Base-by-base conservation (phyloP, 2,113 vertebrate genomes). In the Callocephalon fimbriatum region DNA sequence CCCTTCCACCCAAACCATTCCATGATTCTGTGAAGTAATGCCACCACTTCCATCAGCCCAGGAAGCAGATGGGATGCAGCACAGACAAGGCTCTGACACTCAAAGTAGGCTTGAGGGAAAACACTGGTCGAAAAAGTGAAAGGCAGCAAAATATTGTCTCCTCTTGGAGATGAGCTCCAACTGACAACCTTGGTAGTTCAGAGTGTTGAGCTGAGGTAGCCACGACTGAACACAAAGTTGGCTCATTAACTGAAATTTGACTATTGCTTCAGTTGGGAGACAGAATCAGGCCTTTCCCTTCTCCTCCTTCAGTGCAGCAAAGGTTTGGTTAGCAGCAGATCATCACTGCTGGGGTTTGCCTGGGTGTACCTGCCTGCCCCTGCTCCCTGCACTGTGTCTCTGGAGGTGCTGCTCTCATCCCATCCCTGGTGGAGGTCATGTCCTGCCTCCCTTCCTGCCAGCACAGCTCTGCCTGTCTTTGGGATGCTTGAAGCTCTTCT, bases 101-200 rank as follows among this genome's bases (percentile, higher is more conserved):
- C 20, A 5, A 20, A 59, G 72, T 67, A 25, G 38, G 7, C 26
- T 3, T 8, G 32, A 26, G 47, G 56, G 12, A 37, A 7, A 1
- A 3, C 42, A 40, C 23, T 15, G 47, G 7, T 6, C 48, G n/a
- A 47, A 70, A 76, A 83, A 38, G 40, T 7, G 37, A 73, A 62
- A 74, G 37, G 45, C 50, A 62, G 63, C 38, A n/a, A 54, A 66
- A 31, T 8, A 9, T 2, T 48, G 12, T 38, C 62, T 38, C 14
- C 12, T 54, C 17, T 40, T 0, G 2, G 23, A 4, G 25, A 9
- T 7, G 7, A 29, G 71, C 53, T 48, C 74, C 1, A 2, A 3
- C 0, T 8, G 31, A 31, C 9, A 19, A 1, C 1, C 0, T 38
- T 0, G 13, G 38, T 2, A 5, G 27, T 23, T 11, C 1, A 17